Conservation (phyloP, 2,888 invertebrate genomes). For the Callyntrura sp. region DNA sequence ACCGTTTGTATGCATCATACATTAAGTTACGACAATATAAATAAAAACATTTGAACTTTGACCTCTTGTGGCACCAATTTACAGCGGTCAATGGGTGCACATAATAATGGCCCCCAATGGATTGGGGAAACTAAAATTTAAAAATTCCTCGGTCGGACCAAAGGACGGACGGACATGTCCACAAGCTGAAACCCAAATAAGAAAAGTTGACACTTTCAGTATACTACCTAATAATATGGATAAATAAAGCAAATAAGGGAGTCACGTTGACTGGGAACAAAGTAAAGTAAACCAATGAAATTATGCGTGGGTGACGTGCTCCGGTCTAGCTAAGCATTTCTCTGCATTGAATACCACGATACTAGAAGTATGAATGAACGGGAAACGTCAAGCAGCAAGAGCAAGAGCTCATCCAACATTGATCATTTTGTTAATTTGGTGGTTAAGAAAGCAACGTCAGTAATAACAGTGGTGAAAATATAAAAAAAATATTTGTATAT, state of each 20-base stretch:
- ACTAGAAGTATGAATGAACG: conserved; percentile 14
- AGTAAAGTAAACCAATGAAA: conserved; percentile 20
- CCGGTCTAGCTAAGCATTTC: background rate
- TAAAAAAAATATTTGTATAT: too few relatives aligned
- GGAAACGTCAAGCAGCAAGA: background rate
- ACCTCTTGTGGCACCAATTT: too few relatives aligned
- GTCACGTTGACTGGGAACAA: conserved; percentile 46
- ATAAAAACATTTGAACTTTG: too few relatives aligned
- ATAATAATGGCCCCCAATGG: too few relatives aligned
- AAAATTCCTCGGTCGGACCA: background rate
- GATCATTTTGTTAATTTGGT: background rate
- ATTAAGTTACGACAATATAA: too few relatives aligned
- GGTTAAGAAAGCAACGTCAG: background rate
- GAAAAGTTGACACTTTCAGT: background rate
- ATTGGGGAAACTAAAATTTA: too few relatives aligned
- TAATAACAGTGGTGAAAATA: background rate
- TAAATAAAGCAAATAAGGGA: conserved; percentile 20
- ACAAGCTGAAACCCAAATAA: too few relatives aligned
- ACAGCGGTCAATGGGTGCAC: too few relatives aligned
- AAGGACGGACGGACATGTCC: too few relatives aligned
- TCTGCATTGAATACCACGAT: background rate
- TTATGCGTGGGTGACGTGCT: conserved; percentile 46
- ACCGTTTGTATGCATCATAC: too few relatives aligned
- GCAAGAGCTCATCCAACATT: conserved; percentile 6
- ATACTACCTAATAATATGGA: conserved; percentile 2